Evolutionary conservation across 2,888 invertebrate genomes (phyloP).

Genomic region (Thereva nobilitata): DNA sequence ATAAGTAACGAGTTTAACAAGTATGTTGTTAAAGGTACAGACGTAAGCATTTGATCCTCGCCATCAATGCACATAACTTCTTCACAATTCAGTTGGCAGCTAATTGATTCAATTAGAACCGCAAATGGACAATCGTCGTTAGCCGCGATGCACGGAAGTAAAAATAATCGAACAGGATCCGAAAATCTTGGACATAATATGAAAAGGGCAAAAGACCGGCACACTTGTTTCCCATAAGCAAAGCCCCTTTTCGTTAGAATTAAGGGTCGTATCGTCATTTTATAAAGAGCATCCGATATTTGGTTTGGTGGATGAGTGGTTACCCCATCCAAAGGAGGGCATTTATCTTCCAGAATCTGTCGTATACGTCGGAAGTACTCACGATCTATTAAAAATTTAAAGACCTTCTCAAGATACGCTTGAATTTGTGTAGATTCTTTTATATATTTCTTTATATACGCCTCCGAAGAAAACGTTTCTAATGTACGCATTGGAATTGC

Average conservation of each 20-base stretch:
- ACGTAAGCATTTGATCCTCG: constrained; percentile 43
- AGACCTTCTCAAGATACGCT: constrained; percentile 53
- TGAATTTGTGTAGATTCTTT: constrained; percentile 48
- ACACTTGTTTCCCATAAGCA: constrained; percentile 34
- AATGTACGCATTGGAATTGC: constrained; percentile 78
- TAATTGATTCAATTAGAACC: constrained; percentile 2
- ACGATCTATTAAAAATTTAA: constrained; percentile 52
- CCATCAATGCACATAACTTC: constrained; percentile 12
- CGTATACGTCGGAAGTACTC: constrained; percentile 75
- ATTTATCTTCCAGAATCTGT: constrained; percentile 68
- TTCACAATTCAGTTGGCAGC: not conserved
- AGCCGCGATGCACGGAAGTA: constrained; percentile 70
- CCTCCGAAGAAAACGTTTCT: constrained; percentile 72
- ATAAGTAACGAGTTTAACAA: constrained; percentile 54
- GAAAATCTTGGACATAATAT: constrained; percentile 71
- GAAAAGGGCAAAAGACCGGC: constrained; percentile 63
- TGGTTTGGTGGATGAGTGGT: constrained; percentile 73
- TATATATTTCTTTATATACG: constrained; percentile 56
- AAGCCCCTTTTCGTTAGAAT: constrained; percentile 58
- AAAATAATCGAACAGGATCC: constrained; percentile 69
- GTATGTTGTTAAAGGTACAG: constrained; percentile 49
- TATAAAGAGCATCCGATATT: constrained; percentile 71
- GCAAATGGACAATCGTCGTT: constrained; percentile 61
- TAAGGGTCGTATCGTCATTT: constrained; percentile 78
- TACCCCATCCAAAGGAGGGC: constrained; percentile 71